Base-by-base conservation (phyloP, 1,140 invertebrate genomes). In the Hyphantria cunea region DNA sequence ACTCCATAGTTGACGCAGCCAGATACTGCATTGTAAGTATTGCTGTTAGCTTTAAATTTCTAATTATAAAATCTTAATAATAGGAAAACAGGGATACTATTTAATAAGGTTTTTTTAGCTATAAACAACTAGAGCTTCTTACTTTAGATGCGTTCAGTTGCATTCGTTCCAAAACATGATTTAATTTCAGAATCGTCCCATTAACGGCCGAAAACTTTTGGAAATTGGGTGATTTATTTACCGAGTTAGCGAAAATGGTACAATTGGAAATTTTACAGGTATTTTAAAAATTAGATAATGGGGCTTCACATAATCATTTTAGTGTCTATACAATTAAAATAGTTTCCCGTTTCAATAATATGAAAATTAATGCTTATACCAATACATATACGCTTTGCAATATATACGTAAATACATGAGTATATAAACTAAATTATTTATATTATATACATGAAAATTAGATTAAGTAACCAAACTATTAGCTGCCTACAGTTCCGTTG, bases 1-100 rank as follows among this genome's bases (percentile, higher is more conserved):
- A 90, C 76, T 87, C 89, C 74, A 89, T 92, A 72, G 84, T 90
- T 72, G 85, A 80, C 74, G 90, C 89, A 76, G 90, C 86, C 60
- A 86, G 91, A 88, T 90, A 91, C 72, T 91, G 91, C 76, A 89
- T 92, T 86, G 91, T 92, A 74, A 92, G 91, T 92, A 76, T 31
- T 32, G n/a, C 13, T 13, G 42, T 13, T 41, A 45, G 17, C 4
- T 3, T 17, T 11, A 48, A 37, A 44, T 31, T 32, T 50, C 44
- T 50, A 12, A 25, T 8, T 56, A 34, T 47, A 44, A 13, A n/a
- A 49, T 0, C 39, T 47, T 3, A 33, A 17, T 31, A 13, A 47
- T 37, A 45, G 45, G 55, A 39, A 47, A n/a, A 41, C 37, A 3
- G 56, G 10, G 50, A 50, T 33, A 47, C 39, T 34, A 47, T 34